Evolutionary conservation across 2,113 vertebrate species (phyloP).

Genomic region (Atlantisia rogersi): DNA sequence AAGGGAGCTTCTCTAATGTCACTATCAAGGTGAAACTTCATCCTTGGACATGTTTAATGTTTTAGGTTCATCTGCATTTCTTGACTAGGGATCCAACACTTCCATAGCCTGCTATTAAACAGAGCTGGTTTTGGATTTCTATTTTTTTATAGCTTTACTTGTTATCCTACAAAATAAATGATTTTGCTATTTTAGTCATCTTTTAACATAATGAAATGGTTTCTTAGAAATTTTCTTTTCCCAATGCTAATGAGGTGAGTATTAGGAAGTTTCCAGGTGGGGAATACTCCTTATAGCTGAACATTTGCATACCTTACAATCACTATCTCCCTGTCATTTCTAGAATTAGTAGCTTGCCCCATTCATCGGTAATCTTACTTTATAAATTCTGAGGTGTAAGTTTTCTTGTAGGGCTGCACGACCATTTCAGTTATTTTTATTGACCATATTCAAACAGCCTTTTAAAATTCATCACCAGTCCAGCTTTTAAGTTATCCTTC

Average conservation of each 20-base stretch:
- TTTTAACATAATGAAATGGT: background rate
- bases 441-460: background rate
- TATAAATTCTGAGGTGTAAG: background rate
- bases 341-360: background rate
- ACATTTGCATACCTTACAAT: background rate
- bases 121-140: background rate
- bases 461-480: background rate
- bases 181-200: background rate
- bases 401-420: background rate
- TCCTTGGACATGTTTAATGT: background rate
- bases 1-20: background rate
- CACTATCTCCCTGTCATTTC: background rate
- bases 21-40: background rate
- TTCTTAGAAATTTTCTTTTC: background rate
- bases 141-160: background rate
- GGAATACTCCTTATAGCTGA: background rate
- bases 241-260: background rate
- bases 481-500: background rate
- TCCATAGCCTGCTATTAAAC: background rate
- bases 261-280: background rate
- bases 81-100: background rate
- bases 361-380: background rate
- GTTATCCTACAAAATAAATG: background rate
- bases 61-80: background rate
- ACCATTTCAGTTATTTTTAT: background rate